Evolutionary conservation across 92 coral and sea anemone species (phyloP), one percentile per base, ranked within the genome.

Genomic region (Desmophyllum pertusum): DNA sequence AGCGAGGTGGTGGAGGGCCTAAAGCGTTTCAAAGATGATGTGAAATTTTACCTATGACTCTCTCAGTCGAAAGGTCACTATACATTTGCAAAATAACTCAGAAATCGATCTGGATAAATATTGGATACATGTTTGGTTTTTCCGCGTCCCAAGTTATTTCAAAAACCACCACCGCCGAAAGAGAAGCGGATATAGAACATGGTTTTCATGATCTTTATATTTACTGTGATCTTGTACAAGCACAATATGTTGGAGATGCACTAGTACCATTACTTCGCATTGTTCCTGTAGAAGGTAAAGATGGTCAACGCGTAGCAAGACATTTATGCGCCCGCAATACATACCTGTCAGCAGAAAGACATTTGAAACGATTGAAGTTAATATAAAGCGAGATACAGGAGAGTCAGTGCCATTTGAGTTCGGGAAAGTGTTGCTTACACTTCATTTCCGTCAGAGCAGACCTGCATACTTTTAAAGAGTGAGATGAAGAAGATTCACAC

Each of bases 301-400:
- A 85, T 63, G 93, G 87, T 19, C 66, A 76, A 23, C 79, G 36
- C 2, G 53, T 90, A 9, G 86, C 43, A 82, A 79, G 55, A 83
- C 88, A 52, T 90, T 85, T 50, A 65, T 79, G 67, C 74, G 83
- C 62, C 93, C 90, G 21, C 89, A 80, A 29, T 89, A 73, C 43
- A 41, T 81, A n/a, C 77, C 84, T 31, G 82, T 85, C 1, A 78
- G 63, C 62, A 79, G 62, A n/a, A 84, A 68, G 40, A 30, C 30
- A 13, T 77, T 65, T 36, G 77, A 86, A 67, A 64, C n/a, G n/a
- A n/a, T n/a, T n/a, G n/a, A n/a, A n/a, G n/a, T n/a, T n/a, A n/a
- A n/a, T n/a, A n/a, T n/a, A n/a, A n/a, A n/a, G n/a, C n/a, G n/a
- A n/a, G n/a, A n/a, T n/a, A n/a, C n/a, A n/a, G n/a, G n/a, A n/a